Conservation (phyloP, 1,140 invertebrate species). For the Thaumetopoea pityocampa region DNA sequence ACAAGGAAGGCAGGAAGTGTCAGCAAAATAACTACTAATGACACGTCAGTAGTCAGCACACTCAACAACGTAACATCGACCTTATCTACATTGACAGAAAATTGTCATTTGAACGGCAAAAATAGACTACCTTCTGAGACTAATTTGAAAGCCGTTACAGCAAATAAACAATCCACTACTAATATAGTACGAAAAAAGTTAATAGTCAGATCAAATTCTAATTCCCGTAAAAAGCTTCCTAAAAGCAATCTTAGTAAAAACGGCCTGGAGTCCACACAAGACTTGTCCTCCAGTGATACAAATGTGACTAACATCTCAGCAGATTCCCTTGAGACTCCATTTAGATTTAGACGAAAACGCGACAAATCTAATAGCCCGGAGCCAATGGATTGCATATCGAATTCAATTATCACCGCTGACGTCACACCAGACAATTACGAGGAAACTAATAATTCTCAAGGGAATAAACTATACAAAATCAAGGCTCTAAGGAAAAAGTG, state of each 20-base stretch:
- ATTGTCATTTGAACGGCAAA: constrained; percentile 66
- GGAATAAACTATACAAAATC: constrained; percentile 70
- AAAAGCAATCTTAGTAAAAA: constrained; percentile 47
- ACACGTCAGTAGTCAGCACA: constrained; percentile 36
- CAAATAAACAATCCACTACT: constrained; percentile 35
- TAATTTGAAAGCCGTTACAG: constrained; percentile 49
- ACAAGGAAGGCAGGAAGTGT: constrained; percentile 47
- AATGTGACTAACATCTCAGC: constrained; percentile 70
- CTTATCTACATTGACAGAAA: constrained; percentile 64
- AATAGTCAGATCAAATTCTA: constrained; percentile 60
- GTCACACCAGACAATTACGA: constrained; percentile 60
- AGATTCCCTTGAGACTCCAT: constrained; percentile 66
- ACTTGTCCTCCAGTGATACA: constrained; percentile 68
- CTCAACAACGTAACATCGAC: constrained; percentile 62
- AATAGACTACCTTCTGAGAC: constrained; percentile 58
- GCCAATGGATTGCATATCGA: constrained; percentile 64
- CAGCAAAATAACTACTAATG: constrained; percentile 42
- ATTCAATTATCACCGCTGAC: constrained; percentile 57
- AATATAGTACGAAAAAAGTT: constrained; percentile 57
- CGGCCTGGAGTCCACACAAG: constrained; percentile 52
- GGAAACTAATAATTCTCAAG: constrained; percentile 67
- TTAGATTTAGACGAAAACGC: constrained; percentile 62
- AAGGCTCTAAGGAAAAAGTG: constrained; percentile 70
- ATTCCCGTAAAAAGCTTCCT: constrained; percentile 60
- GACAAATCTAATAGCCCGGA: constrained; percentile 68